Base-by-base conservation (phyloP, 2,888 invertebrate genomes). In the Rhagium mordax region DNA sequence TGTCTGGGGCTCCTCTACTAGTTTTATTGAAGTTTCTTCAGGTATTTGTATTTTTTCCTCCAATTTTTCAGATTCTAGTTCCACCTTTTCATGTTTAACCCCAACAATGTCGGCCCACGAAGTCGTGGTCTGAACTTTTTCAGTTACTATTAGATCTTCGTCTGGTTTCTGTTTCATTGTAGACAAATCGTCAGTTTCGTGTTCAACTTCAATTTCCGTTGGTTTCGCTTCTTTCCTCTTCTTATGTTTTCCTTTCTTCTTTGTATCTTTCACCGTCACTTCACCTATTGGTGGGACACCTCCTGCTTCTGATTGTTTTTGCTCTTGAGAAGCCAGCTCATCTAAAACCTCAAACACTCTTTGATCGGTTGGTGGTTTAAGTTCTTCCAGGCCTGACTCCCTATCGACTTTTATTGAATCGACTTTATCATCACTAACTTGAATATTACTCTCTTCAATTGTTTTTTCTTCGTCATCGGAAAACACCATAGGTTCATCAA, bases 401-500 rank as follows among this genome's bases (percentile, higher is more conserved):
- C n/a, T n/a, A n/a, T 20, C 13, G 1, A 13, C 10, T 5, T 53
- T n/a, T 10, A 8, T 55, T 53, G 16, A n/a, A 18, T 18, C 20
- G 10, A 53, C 21, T 16, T 24, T 55, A n/a, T 8, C 1, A 5
- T 57, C 29, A 16, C 16, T 29, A 13, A 24, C 6, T 4, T 21
- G 10, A 21, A 3, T 20, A 6, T 53, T 13, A 21, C 33, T 15
- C 16, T 27, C 10, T 33, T 59, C 13, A n/a, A 13, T 2, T 24
- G 4, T 27, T n/a, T 20, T 27, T 66, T 76, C 75, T 70, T 78
- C 82, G 21, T 84, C 84, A 74, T 84, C 85, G 24, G 84, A 83
- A 70, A 85, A 78, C 47, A 75, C 77, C 70, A 84, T 81, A 29
- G 84, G 82, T 68, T 85, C 84, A 78, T 86, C 85, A 8, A 88